Percentiles rank a stretch among this genome's conserved stretches.
Conservation (phyloP, 2,888 invertebrate species). For the Phengaris arion region DNA sequence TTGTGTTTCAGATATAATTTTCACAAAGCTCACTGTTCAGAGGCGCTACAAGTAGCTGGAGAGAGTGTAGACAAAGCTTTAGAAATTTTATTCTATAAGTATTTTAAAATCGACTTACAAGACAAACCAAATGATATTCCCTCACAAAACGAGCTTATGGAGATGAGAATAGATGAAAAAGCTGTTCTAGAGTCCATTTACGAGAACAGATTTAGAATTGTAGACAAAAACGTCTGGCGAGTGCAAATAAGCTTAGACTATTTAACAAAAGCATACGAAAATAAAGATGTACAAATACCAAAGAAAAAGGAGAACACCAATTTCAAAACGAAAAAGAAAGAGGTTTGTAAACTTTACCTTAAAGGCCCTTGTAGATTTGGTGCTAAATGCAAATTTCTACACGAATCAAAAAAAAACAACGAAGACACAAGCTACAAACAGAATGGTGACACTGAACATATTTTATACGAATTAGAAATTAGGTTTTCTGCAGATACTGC, state of each 20-base stretch:
- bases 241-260: conserved; percentile 84
- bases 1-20: conserved; percentile 83
- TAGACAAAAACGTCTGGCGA: conserved; percentile 86
- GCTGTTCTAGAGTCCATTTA: conserved; percentile 88
- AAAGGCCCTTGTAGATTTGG: conserved; percentile 86
- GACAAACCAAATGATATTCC: conserved; percentile 64
- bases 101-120: conserved; percentile 77
- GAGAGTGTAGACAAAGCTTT: conserved; percentile 86
- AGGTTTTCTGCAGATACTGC: conserved; percentile 84
- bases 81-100: conserved; percentile 85
- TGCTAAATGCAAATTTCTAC: conserved; percentile 86
- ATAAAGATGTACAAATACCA: conserved; percentile 69
- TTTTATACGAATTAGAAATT: conserved; percentile 84
- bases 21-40: conserved; percentile 85
- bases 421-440: conserved; percentile 48
- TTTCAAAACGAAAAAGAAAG: conserved; percentile 73
- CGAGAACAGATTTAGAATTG: conserved; percentile 83
- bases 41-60: conserved; percentile 84
- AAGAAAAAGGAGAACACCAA: conserved; percentile 65
- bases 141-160: conserved; percentile 76
- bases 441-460: conserved; percentile 57
- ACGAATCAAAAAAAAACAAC: conserved; percentile 74
- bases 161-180: conserved; percentile 85
- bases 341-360: conserved; percentile 82
- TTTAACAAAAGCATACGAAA: conserved; percentile 78